Evolutionary conservation across 2,888 invertebrate species (phyloP).

Genomic region (Plebejus argus): DNA sequence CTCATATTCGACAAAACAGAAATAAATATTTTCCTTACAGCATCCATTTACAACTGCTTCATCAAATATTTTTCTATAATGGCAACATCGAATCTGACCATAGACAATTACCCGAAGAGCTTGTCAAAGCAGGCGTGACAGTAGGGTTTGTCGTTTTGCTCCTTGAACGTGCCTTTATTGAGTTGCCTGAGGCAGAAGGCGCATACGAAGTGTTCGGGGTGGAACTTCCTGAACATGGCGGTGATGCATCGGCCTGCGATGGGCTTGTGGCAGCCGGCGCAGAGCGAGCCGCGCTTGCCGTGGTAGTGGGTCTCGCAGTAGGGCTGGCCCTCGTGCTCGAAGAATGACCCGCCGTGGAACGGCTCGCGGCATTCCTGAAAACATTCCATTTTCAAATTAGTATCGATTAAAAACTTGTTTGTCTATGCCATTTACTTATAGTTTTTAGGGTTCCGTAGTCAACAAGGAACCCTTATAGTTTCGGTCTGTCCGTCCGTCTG

Average conservation of each 20-base stretch:
- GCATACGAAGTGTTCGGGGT: conserved; percentile 99
- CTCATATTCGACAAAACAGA: neutral
- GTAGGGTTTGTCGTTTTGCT: conserved; percentile 99
- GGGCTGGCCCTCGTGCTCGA: conserved; percentile 98
- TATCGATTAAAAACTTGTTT: neutral
- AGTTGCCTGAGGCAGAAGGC: conserved; percentile 99
- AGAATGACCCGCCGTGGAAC: conserved; percentile 98
- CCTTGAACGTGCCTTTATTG: conserved; percentile 99
- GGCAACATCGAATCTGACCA: conserved; percentile 22
- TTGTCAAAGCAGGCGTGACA: conserved; percentile 99
- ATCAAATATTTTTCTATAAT: neutral
- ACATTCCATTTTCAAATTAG: neutral
- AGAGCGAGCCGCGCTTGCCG: conserved; percentile 96
- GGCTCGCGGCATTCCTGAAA: conserved; percentile 97
- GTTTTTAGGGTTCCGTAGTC: no score
- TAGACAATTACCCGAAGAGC: conserved; percentile 88
- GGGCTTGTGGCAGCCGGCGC: conserved; percentile 98
- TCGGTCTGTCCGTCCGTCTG: no score
- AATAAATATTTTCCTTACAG: neutral
- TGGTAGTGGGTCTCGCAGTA: conserved; percentile 99
- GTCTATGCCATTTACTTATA: neutral
- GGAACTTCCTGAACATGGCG: conserved; percentile 99
- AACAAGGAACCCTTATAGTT: no score
- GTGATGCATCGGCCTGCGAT: conserved; percentile 99
- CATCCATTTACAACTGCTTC: neutral